A percentile compares a stretch with the other conserved stretches of the same genome.
Conservation (phyloP, 1,140 invertebrate species). For the Kradibia gibbosae region DNA sequence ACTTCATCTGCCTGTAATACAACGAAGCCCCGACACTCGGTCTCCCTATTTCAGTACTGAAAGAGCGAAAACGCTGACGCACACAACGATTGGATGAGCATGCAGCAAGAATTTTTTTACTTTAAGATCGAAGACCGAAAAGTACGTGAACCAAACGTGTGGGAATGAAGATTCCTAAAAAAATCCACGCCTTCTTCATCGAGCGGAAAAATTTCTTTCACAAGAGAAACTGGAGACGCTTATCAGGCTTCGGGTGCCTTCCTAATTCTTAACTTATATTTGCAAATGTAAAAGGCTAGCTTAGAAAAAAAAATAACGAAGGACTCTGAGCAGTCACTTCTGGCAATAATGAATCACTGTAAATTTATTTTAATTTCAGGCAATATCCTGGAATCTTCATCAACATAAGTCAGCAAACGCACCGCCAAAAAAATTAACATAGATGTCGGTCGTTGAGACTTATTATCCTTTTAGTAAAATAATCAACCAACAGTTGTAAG, state of each 20-base stretch:
- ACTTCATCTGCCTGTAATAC: not conserved
- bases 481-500: no score
- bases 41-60: not conserved
- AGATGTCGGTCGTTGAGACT: no score
- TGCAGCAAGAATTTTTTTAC: not conserved
- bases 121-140: conserved; percentile 43
- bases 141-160: conserved; percentile 36
- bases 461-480: no score
- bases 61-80: not conserved
- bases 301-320: not conserved
- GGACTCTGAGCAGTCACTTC: not conserved
- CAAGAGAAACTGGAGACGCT: conserved; percentile 12
- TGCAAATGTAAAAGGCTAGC: not conserved
- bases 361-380: not conserved
- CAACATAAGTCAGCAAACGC: not conserved
- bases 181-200: conserved; percentile 31
- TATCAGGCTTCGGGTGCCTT: not conserved
- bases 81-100: not conserved
- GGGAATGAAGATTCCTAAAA: conserved; percentile 34
- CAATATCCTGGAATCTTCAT: not conserved
- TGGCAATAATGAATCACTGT: not conserved
- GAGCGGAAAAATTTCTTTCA: conserved; percentile 37
- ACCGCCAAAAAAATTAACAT: not conserved
- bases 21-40: conserved; percentile 24
- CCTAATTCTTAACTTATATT: not conserved